Evolutionary conservation across 1,140 invertebrate genomes (phyloP).

Genomic region (Lepidurus apus): DNA sequence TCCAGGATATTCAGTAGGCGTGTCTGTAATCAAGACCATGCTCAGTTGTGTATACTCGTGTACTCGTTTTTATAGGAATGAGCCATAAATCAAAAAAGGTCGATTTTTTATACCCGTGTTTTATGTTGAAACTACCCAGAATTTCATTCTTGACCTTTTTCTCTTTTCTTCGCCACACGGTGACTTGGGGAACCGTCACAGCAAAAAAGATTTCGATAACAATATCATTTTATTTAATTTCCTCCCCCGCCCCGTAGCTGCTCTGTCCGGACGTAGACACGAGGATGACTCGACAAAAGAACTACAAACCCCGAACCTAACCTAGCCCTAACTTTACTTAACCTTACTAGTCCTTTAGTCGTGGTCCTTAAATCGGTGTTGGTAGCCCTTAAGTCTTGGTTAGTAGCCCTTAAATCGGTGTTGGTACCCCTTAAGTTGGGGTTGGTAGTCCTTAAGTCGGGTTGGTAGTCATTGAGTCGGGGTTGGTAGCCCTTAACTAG

Average conservation of each 20-base stretch:
- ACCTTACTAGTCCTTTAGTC: too few relatives aligned
- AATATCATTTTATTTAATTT: background rate
- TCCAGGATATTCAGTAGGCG: background rate
- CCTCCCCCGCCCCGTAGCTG: background rate
- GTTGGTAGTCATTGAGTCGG: too few relatives aligned
- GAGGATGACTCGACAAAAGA: too few relatives aligned
- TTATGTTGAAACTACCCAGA: background rate
- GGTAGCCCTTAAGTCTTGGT: too few relatives aligned
- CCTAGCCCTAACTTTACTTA: too few relatives aligned
- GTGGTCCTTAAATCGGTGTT: too few relatives aligned
- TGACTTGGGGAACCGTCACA: background rate
- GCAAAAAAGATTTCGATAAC: background rate
- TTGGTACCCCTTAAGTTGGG: too few relatives aligned
- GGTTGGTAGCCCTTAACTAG: too few relatives aligned
- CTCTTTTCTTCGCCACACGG: background rate
- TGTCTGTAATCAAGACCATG: background rate
- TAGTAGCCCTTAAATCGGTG: too few relatives aligned
- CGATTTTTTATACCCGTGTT: background rate
- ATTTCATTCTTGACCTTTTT: background rate
- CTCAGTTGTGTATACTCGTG: background rate
- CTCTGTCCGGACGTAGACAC: background rate
- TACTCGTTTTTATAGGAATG: background rate
- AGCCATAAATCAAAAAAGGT: background rate
- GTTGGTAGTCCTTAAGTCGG: too few relatives aligned
- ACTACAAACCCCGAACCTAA: too few relatives aligned